Evolutionary conservation across 2,113 vertebrate species (phyloP), one percentile per base, ranked within the genome.

Genomic region (Siniperca knerii): DNA sequence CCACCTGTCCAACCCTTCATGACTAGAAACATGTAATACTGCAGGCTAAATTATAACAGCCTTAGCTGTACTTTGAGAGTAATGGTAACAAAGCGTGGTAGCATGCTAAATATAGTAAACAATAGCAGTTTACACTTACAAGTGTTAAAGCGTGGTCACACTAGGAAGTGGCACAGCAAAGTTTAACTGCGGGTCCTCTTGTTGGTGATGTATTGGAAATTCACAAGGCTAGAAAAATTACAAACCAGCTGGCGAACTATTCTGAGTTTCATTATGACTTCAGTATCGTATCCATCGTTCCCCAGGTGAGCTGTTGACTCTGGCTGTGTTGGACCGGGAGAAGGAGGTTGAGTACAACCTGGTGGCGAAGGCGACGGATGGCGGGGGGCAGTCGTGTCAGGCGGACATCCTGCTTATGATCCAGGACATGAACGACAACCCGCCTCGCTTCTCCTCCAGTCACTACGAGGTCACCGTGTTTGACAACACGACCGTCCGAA

Each of bases 401-500:
- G 96, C 96, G 0, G 97, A 98, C 58, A 86, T 99, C 83, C 92
- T 82, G 0, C 87, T 99, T 40, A 89, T 91, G 1, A 25, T 98
- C 54, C 96, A 97, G 88, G 98, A 99, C 83, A 95, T 96, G 8
- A 99, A 99, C 0, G 98, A 99, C 94, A 99, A 99, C 0, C 92
- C 97, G 0, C 98, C 98, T 0, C 91, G 21, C 25, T 99, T 99
- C 96, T 97, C 97, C 84, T 96, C 96, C 69, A 95, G 93, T 42
- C 97, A 97, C 91, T 99, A 97, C 4, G 87, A 97, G 0, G 96
- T 99, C 87, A 97, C 96, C 0, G 95, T 99, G 84, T 99, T 98
- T 4, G 98, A 99, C 94, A 99, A 99, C 96, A 99, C 97, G 33
- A 98, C 98, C 0, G 92, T 97, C 46, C 96, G 97, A 80, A 98